Base-by-base conservation (phyloP, 2,797 vertebrate species). In the Bryconaethiops microstoma region DNA sequence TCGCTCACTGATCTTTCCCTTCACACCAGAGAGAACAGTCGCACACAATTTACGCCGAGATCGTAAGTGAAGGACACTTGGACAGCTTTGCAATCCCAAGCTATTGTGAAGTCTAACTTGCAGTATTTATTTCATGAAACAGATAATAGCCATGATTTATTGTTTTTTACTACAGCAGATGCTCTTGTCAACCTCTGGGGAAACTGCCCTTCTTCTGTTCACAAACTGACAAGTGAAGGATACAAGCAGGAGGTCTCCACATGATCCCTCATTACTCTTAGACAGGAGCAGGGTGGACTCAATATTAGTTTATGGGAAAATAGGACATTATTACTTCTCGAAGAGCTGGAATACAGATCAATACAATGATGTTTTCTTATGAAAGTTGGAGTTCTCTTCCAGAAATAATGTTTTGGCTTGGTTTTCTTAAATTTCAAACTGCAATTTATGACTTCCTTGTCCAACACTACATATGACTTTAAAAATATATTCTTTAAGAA, bases 181-280 rank as follows among this genome's bases (percentile, higher is more conserved):
- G 39, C 14, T 54, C 19, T 54, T 54, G 21, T 64, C n/a, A 50
- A 23, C 16, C 19, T 54, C 45, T 7, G 9, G 52, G 35, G 12
- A 50, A 79, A 52, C 55, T 50, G 35, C 55, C 25, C 21, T 64
- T 73, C 35, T 59, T 73, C 52, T 59, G 14, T 72, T 73, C 71
- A 55, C 5, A 39, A 73, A 39, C 50, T 19, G 50, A n/a, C 25
- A 57, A 29, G 14, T 0, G 8, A 72, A 14, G 25, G 17, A 19
- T 54, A 23, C 0, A 55, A 72, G 50, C 48, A 55, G 48, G 12
- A 54, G 1, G 25, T 72, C 23, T 72, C 62, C 14, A 64, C 13
- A 35, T 35, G 62, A 71, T 52, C 1, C 4, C 0, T 45, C 10
- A 23, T n/a, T 23, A n/a, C 21, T 48, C n/a, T 12, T n/a, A 23